Evolutionary conservation across 2,797 vertebrate species (phyloP).

Genomic region (Arrhamphus sclerolepis): DNA sequence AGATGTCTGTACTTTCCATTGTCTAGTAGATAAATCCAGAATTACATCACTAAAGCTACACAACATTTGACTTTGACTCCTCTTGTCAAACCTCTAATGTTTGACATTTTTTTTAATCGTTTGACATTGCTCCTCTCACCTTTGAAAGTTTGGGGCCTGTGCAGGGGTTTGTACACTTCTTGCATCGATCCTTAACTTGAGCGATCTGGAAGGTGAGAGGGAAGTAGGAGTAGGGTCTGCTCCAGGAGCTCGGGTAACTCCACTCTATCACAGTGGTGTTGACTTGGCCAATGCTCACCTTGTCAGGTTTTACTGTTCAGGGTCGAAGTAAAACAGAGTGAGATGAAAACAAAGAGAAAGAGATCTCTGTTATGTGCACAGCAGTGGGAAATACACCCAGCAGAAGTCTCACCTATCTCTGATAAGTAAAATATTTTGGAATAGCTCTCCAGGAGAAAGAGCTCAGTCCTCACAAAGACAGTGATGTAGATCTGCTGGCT

Average conservation of each 20-base stretch:
- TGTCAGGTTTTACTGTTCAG: slow-evolving; percentile 78
- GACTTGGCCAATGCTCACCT: slow-evolving; percentile 57
- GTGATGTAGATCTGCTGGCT: slow-evolving; percentile 53
- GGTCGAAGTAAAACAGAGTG: not conserved
- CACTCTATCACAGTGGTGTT: slow-evolving; percentile 64
- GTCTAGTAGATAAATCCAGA: slow-evolving; percentile 23
- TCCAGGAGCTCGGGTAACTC: slow-evolving; percentile 79
- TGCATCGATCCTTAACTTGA: slow-evolving; percentile 47
- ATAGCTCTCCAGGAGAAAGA: slow-evolving; percentile 74
- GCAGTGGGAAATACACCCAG: not conserved
- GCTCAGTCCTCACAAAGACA: slow-evolving; percentile 55
- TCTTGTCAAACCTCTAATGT: too few species aligned
- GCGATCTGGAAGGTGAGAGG: slow-evolving; percentile 78
- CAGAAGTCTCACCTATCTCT: slow-evolving; percentile 72
- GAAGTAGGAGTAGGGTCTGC: slow-evolving; percentile 77
- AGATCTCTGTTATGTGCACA: not conserved
- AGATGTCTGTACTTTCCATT: slow-evolving; percentile 37
- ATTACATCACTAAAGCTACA: not conserved
- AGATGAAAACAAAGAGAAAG: not conserved
- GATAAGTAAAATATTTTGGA: slow-evolving; percentile 66
- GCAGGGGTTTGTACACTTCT: slow-evolving; percentile 43
- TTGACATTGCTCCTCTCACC: slow-evolving; percentile 57
- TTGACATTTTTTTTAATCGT: too few species aligned
- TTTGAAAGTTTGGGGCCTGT: slow-evolving; percentile 8
- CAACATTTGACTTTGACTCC: too few species aligned